Conservation (phyloP, 1,140 invertebrate genomes). For the Periplaneta americana region DNA sequence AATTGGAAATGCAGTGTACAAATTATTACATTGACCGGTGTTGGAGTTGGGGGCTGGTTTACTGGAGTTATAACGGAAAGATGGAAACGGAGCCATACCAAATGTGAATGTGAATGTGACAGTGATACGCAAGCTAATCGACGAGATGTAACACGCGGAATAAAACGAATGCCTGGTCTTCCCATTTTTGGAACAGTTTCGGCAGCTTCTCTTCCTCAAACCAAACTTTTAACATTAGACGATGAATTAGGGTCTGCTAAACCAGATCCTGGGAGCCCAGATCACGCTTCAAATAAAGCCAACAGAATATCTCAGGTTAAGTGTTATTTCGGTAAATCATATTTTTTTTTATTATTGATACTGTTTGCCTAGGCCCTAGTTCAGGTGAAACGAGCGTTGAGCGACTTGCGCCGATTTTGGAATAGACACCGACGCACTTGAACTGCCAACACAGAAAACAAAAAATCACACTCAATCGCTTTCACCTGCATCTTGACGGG, state of each 20-base stretch:
- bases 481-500: too few species aligned
- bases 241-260: neutral
- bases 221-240: neutral
- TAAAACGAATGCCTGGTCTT: slow-evolving; percentile 4
- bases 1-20: neutral
- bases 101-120: neutral
- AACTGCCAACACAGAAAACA: too few species aligned
- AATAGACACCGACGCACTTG: too few species aligned
- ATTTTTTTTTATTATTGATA: neutral
- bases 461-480: too few species aligned
- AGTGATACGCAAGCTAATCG: neutral
- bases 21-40: neutral
- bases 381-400: too few species aligned
- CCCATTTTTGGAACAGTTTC: slow-evolving; percentile 15
- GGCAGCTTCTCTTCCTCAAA: slow-evolving; percentile 7
- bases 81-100: neutral
- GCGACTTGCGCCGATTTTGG: too few species aligned
- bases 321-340: neutral
- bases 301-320: neutral
- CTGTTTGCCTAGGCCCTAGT: neutral
- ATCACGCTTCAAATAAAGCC: neutral
- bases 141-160: neutral
- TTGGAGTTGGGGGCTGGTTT: slow-evolving; percentile 11
- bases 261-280: neutral
- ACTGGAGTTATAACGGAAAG: neutral